These are phyloP conservation scores for Talpa occidentalis DNA, from an alignment of 2,113 vertebrate genomes.

Conservation along the genomic window DNA sequence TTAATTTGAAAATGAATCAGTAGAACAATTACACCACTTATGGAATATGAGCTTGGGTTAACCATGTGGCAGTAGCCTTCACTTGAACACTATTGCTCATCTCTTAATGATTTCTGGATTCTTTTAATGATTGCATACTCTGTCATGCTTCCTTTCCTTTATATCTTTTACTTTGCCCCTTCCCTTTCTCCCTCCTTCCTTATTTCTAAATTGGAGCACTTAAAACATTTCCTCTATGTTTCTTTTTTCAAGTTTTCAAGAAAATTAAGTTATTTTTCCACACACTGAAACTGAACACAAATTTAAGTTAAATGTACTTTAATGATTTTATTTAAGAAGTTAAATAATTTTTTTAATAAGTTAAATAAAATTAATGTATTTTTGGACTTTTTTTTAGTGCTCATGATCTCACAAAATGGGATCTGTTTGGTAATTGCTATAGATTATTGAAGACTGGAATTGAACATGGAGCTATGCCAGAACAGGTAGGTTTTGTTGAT, in stretches of 20 bases:
- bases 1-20: too few species aligned
- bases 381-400: slow-evolving; percentile 87
- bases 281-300: not conserved
- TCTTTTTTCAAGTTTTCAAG: slow-evolving; percentile 35
- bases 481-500: slow-evolving; percentile 89
- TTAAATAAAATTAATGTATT: slow-evolving; percentile 71
- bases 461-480: slow-evolving; percentile 99
- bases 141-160: not conserved
- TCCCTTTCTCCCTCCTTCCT: not conserved
- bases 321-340: too few species aligned
- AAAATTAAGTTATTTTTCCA: slow-evolving; percentile 38
- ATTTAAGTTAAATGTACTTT: not conserved
- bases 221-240: slow-evolving; percentile 22
- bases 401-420: slow-evolving; percentile 98
- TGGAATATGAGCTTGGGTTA: not conserved
- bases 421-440: slow-evolving; percentile 98
- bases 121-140: too few species aligned
- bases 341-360: too few species aligned
- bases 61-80: not conserved
- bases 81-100: slow-evolving; percentile 13
- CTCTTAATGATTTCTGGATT: slow-evolving; percentile 12
- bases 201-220: not conserved
- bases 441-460: slow-evolving; percentile 97
- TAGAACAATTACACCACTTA: not conserved
- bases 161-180: not conserved